Conservation (phyloP, 53 echinoderm and acorn worm species). For the Astropecten irregularis region DNA sequence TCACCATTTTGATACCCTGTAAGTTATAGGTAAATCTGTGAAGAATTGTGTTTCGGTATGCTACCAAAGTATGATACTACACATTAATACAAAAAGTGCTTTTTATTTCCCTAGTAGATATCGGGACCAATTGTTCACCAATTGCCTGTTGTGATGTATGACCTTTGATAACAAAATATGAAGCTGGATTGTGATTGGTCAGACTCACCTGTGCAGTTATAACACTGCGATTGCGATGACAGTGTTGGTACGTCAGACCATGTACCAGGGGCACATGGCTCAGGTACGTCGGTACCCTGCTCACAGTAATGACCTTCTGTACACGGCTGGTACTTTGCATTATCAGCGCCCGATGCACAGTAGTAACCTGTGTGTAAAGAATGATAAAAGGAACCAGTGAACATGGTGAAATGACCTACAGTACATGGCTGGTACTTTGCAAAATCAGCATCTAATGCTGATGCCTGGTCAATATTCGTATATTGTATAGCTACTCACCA, state of each 20-base stretch:
- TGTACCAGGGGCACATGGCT: slow-evolving; percentile 83
- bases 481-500: too few relatives aligned
- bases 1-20: too few relatives aligned
- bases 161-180: too few relatives aligned
- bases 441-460: slow-evolving; percentile 83
- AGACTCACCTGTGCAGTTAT: slow-evolving; percentile 89
- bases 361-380: slow-evolving; percentile 65
- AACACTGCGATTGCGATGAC: slow-evolving; percentile 82
- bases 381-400: not conserved
- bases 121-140: too few relatives aligned
- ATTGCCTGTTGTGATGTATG: too few relatives aligned
- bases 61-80: too few relatives aligned
- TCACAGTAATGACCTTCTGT: slow-evolving; percentile 79
- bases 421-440: slow-evolving; percentile 74
- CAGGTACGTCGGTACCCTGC: slow-evolving; percentile 80
- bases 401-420: slow-evolving; percentile 46
- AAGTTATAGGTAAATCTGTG: too few relatives aligned
- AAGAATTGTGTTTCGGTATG: too few relatives aligned
- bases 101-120: too few relatives aligned
- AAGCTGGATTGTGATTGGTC: too few relatives aligned
- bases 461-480: too few relatives aligned
- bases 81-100: too few relatives aligned
- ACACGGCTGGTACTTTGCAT: slow-evolving; percentile 74
- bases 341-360: slow-evolving; percentile 86
- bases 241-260: slow-evolving; percentile 79